Base-by-base conservation (phyloP, 2,888 invertebrate species). In the Noctuana brunneofusca region DNA sequence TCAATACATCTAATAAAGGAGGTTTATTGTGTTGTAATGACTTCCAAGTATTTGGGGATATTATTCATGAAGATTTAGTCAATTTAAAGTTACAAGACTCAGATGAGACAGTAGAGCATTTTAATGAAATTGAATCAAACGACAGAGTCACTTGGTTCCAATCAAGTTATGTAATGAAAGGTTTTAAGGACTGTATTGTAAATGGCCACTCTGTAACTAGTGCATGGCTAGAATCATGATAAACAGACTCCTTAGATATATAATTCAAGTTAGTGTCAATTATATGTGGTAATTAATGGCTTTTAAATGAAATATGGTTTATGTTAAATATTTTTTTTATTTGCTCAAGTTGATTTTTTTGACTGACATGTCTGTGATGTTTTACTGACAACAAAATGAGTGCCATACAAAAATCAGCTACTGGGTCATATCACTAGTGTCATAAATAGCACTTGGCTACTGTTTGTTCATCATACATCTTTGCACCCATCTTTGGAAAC, bases 121-220 rank as follows among this genome's bases (percentile, higher is more conserved):
- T 78, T 54, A 67, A 69, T 73, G 86, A 85, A 71, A 88, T 89
- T 64, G 86, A 89, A 70, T 86, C 86, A 1, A 83, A 79, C 3
- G 76, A 84, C 65, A 68, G 68, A 24, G 68, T 71, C 9, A 79
- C 77, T 57, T 94, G 93, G 93, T 93, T 88, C 76, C 92, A 93
- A 71, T 93, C 92, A 16, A 89, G 83, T 57, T 87, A 89, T 76
- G 78, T 90, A 27, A 84, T 93, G 80, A 93, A 93, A 75, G 93
- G 93, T 16, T 93, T 93, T 71, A 93, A 92, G 83, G 93, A 93
- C 73, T 88, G 87, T 71, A 75, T 89, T 75, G 83, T 93, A 12
- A 89, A 93, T 79, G 93, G 93, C 30, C 84, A 80, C 69, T 93
- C 93, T 11, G 84, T 92, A 20, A 89, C 91, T 12, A 92, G 93